Percentiles rank a stretch among this genome's conserved stretches.
Conservation (phyloP, 2,888 invertebrate genomes). For the Caenorhabditis uteleia region DNA sequence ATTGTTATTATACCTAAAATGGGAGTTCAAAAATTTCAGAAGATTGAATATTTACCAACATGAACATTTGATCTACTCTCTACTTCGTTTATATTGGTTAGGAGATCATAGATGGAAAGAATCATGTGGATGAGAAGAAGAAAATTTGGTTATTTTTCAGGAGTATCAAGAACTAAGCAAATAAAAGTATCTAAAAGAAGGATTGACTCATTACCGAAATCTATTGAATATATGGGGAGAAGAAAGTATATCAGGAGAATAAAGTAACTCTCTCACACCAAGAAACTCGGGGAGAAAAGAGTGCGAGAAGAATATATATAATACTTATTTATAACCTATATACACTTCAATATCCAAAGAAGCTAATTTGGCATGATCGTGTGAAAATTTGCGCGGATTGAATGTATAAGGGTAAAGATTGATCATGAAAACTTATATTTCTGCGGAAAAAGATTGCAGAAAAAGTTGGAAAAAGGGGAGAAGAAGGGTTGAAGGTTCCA, state of each 20-base stretch:
- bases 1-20: constrained; percentile 8
- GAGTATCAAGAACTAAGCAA: too few species aligned
- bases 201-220: too few species aligned
- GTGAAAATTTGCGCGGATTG: constrained; percentile 26
- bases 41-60: too few species aligned
- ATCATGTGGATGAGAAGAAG: too few species aligned
- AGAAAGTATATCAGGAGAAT: constrained; percentile 1
- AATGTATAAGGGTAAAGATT: constrained; percentile 9
- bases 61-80: too few species aligned
- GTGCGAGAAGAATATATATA: constrained; percentile 10
- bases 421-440: constrained; percentile 7
- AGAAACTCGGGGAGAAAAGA: constrained; percentile 6
- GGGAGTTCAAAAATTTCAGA: too few species aligned
- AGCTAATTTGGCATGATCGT: constrained; percentile 42
- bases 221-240: too few species aligned
- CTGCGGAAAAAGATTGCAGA: neutral
- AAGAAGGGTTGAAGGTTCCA: too few species aligned
- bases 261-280: neutral
- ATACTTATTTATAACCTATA: constrained; percentile 16
- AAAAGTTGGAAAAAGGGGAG: neutral
- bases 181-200: too few species aligned
- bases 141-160: too few species aligned
- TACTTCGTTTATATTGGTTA: too few species aligned
- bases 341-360: constrained; percentile 9
- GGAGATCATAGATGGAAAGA: too few species aligned